These are phyloP conservation scores for Xanthia icteritia DNA, from an alignment of 2,888 invertebrate species.

Conservation along the genomic window DNA sequence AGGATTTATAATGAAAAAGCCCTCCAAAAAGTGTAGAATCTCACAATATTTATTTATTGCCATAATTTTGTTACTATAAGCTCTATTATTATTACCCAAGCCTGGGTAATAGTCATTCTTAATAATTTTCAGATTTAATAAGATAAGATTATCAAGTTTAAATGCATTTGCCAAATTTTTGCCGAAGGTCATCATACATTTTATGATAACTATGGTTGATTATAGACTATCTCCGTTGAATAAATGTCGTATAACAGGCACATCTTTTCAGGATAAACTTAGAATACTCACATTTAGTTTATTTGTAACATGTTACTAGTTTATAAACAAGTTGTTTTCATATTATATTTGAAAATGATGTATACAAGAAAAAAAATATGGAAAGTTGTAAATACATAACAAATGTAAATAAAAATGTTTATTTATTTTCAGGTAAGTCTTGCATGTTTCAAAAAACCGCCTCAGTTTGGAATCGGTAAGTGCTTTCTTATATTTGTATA, in stretches of 20 bases:
- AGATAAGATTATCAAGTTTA: not conserved
- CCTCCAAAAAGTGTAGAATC: conserved; percentile 21
- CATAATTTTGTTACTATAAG: not conserved
- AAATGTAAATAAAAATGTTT: not conserved
- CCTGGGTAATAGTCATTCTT: not conserved
- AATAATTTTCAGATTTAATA: not conserved
- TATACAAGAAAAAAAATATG: no score
- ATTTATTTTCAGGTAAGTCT: conserved; percentile 43
- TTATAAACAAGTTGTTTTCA: not conserved
- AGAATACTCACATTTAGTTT: not conserved
- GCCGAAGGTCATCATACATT: not conserved
- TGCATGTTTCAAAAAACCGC: not conserved
- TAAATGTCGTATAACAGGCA: not conserved
- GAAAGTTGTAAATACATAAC: not conserved
- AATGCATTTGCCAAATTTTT: not conserved
- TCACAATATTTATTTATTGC: no score
- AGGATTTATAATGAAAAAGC: not conserved
- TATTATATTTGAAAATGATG: not conserved
- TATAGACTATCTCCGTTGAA: not conserved
- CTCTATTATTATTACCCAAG: not conserved
- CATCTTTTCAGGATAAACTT: not conserved
- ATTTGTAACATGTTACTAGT: not conserved
- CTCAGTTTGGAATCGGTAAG: conserved; percentile 28
- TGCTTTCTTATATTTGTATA: not conserved
- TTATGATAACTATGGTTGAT: not conserved